Evolutionary conservation across 2,113 vertebrate genomes (phyloP).

Genomic region (Apodemus speciosus): DNA sequence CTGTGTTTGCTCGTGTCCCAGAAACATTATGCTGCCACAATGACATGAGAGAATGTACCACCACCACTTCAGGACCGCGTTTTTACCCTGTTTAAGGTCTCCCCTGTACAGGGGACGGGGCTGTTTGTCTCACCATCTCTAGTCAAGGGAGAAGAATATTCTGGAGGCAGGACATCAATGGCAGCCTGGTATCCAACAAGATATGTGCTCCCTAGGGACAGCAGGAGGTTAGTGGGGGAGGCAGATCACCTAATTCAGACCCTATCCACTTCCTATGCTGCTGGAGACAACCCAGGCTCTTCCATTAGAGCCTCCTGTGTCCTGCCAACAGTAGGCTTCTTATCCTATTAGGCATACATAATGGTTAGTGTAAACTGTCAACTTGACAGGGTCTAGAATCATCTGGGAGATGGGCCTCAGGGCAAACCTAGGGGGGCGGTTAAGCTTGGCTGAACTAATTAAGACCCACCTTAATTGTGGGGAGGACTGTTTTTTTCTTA

Average conservation of each 20-base stretch:
- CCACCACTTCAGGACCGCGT: background rate
- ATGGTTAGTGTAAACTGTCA: background rate
- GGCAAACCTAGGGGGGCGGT: too few relatives aligned
- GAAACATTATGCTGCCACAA: background rate
- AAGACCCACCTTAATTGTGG: background rate
- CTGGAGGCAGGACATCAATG: background rate
- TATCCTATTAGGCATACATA: background rate
- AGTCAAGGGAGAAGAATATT: background rate
- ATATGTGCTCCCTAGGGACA: fast-evolving
- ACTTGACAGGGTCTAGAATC: background rate
- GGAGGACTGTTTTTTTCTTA: background rate
- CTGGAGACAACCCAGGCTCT: background rate
- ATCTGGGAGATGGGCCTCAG: background rate
- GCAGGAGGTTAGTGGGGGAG: background rate
- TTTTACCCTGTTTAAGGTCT: background rate
- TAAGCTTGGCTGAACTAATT: background rate
- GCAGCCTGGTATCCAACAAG: background rate
- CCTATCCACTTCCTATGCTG: background rate
- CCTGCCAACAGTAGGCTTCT: background rate
- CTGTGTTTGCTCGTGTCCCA: background rate
- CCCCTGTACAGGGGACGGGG: background rate
- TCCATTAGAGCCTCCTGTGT: too few relatives aligned
- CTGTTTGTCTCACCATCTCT: background rate
- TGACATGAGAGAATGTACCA: background rate
- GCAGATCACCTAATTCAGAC: background rate